A percentile compares a stretch with the other conserved stretches of the same genome.
Conservation (phyloP, 2,888 invertebrate genomes). For the Macropis europaea region DNA sequence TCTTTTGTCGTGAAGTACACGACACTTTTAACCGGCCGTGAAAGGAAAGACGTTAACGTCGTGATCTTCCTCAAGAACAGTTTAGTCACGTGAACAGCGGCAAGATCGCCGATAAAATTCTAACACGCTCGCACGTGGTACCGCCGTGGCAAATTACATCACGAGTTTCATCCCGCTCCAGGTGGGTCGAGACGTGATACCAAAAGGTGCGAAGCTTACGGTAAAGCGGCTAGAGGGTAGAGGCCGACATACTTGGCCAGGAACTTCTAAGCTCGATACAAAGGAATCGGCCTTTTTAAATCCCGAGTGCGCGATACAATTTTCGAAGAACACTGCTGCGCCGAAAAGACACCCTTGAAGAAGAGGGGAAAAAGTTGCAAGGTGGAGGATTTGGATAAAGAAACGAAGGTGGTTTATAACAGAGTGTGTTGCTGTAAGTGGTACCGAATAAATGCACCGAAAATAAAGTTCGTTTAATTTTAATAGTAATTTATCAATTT, state of each 20-base stretch:
- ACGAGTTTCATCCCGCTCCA: background rate
- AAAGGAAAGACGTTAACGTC: too few species aligned
- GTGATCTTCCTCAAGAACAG: too few species aligned
- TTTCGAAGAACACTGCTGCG: background rate
- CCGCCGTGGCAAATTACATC: background rate
- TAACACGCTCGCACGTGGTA: background rate
- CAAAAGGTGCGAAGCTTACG: background rate
- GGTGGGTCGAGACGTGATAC: background rate
- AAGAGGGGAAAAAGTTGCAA: background rate
- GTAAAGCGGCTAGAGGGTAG: background rate
- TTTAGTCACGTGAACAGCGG: background rate
- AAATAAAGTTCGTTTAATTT: too few species aligned
- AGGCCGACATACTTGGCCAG: background rate
- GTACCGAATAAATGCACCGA: too few species aligned
- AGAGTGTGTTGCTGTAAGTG: too few species aligned
- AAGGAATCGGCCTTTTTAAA: constrained; percentile 14
- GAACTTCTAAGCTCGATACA: constrained; percentile 16
- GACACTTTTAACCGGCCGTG: too few species aligned
- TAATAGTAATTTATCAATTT: too few species aligned
- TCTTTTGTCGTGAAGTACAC: too few species aligned
- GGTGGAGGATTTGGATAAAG: background rate
- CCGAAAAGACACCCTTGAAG: background rate
- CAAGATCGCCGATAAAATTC: background rate
- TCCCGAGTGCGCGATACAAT: constrained; percentile 17
- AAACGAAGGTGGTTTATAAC: too few species aligned